phyloP scores from a whole-genome alignment of 2,797 vertebrate species.

The Sibirionetta formosa region DNA sequence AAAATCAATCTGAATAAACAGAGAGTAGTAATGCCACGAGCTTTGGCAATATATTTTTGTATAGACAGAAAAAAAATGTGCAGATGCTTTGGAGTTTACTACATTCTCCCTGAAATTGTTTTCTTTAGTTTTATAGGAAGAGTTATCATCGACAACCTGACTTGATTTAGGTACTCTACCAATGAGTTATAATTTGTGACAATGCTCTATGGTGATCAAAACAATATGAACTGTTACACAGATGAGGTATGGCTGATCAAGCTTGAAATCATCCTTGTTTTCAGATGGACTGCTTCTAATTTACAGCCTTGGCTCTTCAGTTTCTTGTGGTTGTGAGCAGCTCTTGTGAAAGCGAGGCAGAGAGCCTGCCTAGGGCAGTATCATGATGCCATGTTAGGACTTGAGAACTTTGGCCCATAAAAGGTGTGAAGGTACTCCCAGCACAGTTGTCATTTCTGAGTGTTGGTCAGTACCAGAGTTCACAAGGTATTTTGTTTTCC shows the following conservation, averaged over 20 bases:
- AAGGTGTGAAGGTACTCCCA: not conserved
- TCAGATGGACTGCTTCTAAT: not conserved
- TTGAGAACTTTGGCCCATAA: not conserved
- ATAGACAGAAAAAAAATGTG: not conserved
- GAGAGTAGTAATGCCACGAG: rapidly evolving
- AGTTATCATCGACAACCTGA: not conserved
- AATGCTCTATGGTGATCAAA: not conserved
- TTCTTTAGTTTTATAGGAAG: not conserved
- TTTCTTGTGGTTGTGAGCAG: not conserved
- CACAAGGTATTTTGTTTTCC: not conserved
- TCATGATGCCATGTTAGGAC: not conserved
- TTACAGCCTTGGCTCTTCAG: not conserved
- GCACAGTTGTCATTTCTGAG: not conserved
- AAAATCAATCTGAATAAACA: not conserved
- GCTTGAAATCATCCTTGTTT: rapidly evolving
- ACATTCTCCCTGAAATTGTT: not conserved
- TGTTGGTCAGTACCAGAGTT: not conserved
- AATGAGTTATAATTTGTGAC: not conserved
- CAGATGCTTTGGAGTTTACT: not conserved
- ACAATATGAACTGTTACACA: not conserved
- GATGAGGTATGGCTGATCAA: not conserved
- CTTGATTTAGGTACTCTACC: rapidly evolving
- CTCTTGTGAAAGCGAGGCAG: not conserved
- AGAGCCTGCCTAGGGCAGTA: not conserved
- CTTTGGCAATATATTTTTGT: not conserved